Evolutionary conservation across 1,140 invertebrate genomes (phyloP), one percentile per base, ranked within the genome.

Genomic region (Ditylenchus dipsaci): DNA sequence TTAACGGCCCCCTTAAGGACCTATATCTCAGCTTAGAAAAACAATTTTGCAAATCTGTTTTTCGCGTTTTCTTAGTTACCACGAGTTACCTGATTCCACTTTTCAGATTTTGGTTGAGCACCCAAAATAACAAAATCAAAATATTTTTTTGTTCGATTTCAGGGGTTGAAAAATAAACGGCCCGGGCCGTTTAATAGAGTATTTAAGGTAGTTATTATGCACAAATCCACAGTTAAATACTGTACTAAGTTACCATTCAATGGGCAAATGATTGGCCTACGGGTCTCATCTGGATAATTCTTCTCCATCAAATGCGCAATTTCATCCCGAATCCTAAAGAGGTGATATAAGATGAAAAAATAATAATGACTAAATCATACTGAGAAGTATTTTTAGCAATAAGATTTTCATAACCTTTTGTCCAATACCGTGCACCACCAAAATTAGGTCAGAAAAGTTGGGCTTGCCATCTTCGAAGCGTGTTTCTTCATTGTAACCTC

Each of bases 401-500:
- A 17, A 83, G 63, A 71, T 82, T 77, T 49, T 83, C 81, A 33
- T 83, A 83, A 23, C 80, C 56, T 83, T 83, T 69, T 82, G 80
- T 30, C 80, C 80, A 59, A 82, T 83, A 49, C 80, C 79, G 63
- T 83, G 81, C 8, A 82, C 70, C 27, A 82, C 82, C 13, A 82
- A 65, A 65, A 82, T 80, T n/a, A 82, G 45, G 63, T 82, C 78
- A 27, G 75, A 73, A 33, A 82, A 74, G 17, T 76, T 68, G 17
- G 79, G 72, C 8, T 26, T 49, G 1, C 78, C 78, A 58, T 82
- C 80, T n/a, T 65, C 62, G 11, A 66, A 23, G 11, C 63, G 21
- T 17, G 72, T 64, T 53, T 59, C 69, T 7, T 71, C 63, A 11
- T 67, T 75, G 60, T 74, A 82, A 53, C 80, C 81, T 27, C 78